Evolutionary conservation across 2,888 invertebrate species (phyloP).

Genomic region (Polydrusus pterygomalis): DNA sequence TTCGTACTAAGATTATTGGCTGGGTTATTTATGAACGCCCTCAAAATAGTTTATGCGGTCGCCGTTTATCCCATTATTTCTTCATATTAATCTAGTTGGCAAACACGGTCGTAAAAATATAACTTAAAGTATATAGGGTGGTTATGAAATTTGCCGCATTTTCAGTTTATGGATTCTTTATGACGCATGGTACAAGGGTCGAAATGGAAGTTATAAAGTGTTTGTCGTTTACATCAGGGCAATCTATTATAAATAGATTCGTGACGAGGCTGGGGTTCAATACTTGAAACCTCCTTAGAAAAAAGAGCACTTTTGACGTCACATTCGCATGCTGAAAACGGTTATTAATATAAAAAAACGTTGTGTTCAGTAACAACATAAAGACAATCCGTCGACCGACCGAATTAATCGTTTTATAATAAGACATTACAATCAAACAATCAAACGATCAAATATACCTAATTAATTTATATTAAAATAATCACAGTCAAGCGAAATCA

Average conservation of each 20-base stretch:
- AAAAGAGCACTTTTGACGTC: no score
- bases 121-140: slow-evolving; percentile 8
- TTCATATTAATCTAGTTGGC: slow-evolving; percentile 38
- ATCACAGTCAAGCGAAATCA: no score
- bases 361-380: no score
- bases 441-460: no score
- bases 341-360: no score
- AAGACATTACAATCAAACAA: no score
- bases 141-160: background rate
- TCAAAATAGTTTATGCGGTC: slow-evolving; percentile 44
- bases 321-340: no score
- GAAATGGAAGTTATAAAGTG: background rate
- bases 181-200: background rate
- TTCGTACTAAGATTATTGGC: slow-evolving; percentile 46
- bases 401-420: no score
- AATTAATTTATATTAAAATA: no score
- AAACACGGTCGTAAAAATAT: slow-evolving; percentile 38
- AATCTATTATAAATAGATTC: slow-evolving; percentile 4
- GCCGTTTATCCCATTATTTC: slow-evolving; percentile 42
- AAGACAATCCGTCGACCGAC: no score
- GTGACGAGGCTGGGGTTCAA: background rate
- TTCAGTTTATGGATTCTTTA: slow-evolving; percentile 9
- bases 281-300: no score
- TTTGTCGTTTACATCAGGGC: background rate
- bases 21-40: slow-evolving; percentile 41